Evolutionary conservation across 2,113 vertebrate genomes (phyloP), one percentile per base, ranked within the genome.

Genomic region (Pteronura brasiliensis): DNA sequence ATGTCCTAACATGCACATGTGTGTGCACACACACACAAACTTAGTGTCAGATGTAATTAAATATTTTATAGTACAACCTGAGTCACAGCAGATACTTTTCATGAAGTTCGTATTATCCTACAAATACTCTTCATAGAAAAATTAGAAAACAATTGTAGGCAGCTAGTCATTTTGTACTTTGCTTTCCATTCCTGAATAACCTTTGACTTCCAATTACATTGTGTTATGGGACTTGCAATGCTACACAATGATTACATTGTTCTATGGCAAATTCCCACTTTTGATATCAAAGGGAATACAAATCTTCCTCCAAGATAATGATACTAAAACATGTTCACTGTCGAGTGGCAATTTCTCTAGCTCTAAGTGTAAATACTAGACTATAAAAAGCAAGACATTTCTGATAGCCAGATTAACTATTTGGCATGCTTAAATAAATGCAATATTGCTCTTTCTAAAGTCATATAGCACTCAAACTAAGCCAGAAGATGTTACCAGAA

Each of bases 231-330:
- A n/a, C 11, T 13, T 90, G 3, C 52, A 81, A n/a, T 7, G 31
- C 34, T 74, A 87, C 31, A 85, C 27, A 83, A 74, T 61, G 34
- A 55, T 55, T 36, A 49, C 13, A 52, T 13, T 94, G 23, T 77
- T 88, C 65, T 76, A 55, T 18, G 27, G 36, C 3, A 86, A 95
- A 82, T 85, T 84, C 1, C 36, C 34, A 85, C 67, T 90, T 92
- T 92, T 13, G 8, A 17, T 95, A 96, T 71, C 23, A 93, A 90
- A 96, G 96, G 17, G 17, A 96, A 88, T 76, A 74, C 13, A 93
- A 57, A 80, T 34, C 52, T 72, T 6, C 61, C 85, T 96, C 55
- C 20, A 90, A 90, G 31, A 69, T 15, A 84, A 63, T 76, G 49
- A 80, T 65, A 59, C 47, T 96, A 72, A 96, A 92, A 96, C 85